phyloP scores from a whole-genome alignment of 2,797 vertebrate genomes.

The Mallotus villosus region DNA sequence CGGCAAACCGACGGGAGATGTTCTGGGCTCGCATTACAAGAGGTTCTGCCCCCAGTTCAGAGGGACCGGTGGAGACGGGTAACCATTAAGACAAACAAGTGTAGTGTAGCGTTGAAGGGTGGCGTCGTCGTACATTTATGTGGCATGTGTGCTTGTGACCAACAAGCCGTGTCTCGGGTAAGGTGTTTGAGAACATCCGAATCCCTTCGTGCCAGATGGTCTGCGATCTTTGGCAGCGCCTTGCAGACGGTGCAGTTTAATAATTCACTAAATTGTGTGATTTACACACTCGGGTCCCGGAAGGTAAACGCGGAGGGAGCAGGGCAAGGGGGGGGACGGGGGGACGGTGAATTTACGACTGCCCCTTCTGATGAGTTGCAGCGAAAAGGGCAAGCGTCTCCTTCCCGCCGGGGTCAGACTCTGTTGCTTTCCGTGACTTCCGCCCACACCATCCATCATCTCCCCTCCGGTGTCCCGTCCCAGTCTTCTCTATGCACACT shows the following conservation, averaged over 20 bases:
- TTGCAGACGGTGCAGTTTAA: conserved; percentile 38
- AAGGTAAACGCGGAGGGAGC: no score
- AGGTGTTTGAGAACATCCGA: background rate
- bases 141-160: background rate
- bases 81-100: background rate
- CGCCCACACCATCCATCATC: no score
- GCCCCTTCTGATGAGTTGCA: background rate
- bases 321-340: no score
- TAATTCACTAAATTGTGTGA: conserved; percentile 30
- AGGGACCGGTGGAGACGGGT: background rate
- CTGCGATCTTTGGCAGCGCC: background rate
- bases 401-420: no score
- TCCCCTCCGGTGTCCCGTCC: no score
- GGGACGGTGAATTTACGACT: background rate
- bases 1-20: no score
- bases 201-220: background rate
- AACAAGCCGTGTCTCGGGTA: background rate
- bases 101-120: background rate
- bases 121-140: background rate
- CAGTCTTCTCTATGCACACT: no score
- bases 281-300: no score
- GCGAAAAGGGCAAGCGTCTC: no score
- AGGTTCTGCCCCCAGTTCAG: background rate
- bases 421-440: no score
- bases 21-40: background rate